Percentiles rank a stretch among this genome's conserved stretches.
These are phyloP conservation scores for Calyptommatus sinebrachiatus DNA, from an alignment of 2,113 vertebrate genomes.

Conservation along the genomic window DNA sequence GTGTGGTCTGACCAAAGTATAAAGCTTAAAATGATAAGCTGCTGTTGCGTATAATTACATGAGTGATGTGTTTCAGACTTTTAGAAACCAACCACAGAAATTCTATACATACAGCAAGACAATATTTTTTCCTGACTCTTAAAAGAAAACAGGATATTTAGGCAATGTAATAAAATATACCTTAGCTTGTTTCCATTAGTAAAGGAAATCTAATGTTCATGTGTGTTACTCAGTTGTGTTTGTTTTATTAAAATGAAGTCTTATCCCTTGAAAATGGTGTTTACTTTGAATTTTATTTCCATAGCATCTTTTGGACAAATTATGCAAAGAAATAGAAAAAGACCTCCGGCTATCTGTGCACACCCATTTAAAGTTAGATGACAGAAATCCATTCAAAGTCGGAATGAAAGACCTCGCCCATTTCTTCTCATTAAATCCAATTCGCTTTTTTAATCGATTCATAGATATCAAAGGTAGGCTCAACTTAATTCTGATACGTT, in stretches of 20 bases:
- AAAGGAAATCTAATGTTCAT: background rate
- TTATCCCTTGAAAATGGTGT: background rate
- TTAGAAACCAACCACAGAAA: background rate
- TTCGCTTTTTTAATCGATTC: conserved; percentile 97
- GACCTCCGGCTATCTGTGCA: conserved; percentile 96
- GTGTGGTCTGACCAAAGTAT: too few species aligned
- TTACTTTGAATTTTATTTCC: conserved; percentile 10
- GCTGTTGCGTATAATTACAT: too few species aligned
- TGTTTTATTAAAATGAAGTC: background rate
- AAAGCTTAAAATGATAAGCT: too few species aligned
- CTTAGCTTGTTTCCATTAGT: background rate
- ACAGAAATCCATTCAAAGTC: conserved; percentile 96
- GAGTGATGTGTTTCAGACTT: too few species aligned
- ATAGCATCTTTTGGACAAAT: conserved; percentile 91
- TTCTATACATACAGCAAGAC: too few species aligned
- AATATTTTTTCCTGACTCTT: too few species aligned
- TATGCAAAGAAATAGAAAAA: conserved; percentile 98
- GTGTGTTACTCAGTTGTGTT: background rate
- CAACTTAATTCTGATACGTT: rapidly evolving
- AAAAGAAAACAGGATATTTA: too few species aligned
- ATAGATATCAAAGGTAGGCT: conserved; percentile 94
- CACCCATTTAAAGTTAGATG: conserved; percentile 94
- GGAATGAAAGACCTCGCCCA: conserved; percentile 96
- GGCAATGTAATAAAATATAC: background rate
- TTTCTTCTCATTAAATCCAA: conserved; percentile 93